Evolutionary conservation across 2,888 invertebrate species (phyloP), one percentile per base, ranked within the genome.

Genomic region (Operophtera brumata): DNA sequence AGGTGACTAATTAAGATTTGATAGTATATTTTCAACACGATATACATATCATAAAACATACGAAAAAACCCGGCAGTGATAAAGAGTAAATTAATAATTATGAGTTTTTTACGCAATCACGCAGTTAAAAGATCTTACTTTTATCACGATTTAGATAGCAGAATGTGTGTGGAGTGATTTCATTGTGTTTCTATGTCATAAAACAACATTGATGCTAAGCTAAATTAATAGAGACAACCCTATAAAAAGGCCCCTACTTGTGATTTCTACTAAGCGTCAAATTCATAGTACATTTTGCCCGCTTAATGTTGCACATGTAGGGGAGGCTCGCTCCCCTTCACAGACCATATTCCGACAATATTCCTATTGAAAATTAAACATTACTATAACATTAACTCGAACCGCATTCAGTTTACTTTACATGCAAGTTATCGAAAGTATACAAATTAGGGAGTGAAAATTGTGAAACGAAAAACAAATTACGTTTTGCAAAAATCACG

Each of bases 221-320:
- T 39, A 25, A 3, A 43, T 26, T 39, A 34, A 28, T 14, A 37
- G 46, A 41, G 71, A 56, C 77, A 84, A 58, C 83, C 84, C 81
- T 83, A 71, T 32, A 49, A 54, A 61, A 50, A 48, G 51, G 57
- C 63, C 70, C 75, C 73, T 70, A 73, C 75, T 77, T 77, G 75
- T 78, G 73, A 80, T 78, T 79, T 75, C 73, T 73, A 71, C 78
- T 78, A 78, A 83, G 80, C 80, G 76, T 78, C 80, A 80, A 82
- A 82, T 82, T 82, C 80, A 77, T 75, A 78, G 76, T 80, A 62
- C 59, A 82, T 82, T 80, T 80, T 80, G 77, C 78, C 74, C 75
- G 76, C 72, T 81, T 81, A 73, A 83, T 44, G 78, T 73, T 73
- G 73, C 75, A 78, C 78, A 73, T 75, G 73, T 78, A 77, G 79